phyloP scores from a whole-genome alignment of 2,113 vertebrate genomes.

The Gymnorhina tibicen region DNA sequence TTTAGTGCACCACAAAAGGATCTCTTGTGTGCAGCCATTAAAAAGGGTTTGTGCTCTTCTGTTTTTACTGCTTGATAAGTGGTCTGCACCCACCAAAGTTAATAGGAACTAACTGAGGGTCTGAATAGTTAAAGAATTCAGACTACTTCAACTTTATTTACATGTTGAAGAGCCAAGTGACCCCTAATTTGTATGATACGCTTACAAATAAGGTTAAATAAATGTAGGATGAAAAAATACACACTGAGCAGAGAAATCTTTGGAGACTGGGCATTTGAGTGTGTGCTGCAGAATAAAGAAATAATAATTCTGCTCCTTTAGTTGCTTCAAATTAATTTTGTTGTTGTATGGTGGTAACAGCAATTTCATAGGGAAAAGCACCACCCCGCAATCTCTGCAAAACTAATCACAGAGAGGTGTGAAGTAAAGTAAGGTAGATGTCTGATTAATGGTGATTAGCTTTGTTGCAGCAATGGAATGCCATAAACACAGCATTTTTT shows the following conservation, averaged over 20 bases:
- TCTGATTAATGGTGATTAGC: neutral
- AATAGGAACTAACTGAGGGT: neutral
- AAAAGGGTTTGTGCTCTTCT: neutral
- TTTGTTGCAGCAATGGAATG: neutral
- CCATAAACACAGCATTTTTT: neutral
- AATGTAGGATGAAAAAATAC: neutral
- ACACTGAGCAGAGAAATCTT: neutral
- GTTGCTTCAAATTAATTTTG: neutral
- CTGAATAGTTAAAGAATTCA: neutral
- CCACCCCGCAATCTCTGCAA: neutral
- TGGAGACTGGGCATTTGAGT: neutral
- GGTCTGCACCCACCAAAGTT: neutral
- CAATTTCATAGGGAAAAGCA: neutral
- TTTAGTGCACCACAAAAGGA: neutral
- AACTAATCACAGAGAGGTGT: conserved; percentile 18
- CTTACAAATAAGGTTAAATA: neutral
- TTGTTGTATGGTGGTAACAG: neutral
- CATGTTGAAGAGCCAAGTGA: neutral
- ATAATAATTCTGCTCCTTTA: neutral
- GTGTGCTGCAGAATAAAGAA: conserved; percentile 19
- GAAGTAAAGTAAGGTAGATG: conserved; percentile 10
- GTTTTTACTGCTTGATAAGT: neutral
- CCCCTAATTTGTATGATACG: neutral
- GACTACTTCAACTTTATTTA: neutral
- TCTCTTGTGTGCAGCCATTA: neutral